phyloP scores from a whole-genome alignment of 2,888 invertebrate species.

The Trypoxylon attenuatum region DNA sequence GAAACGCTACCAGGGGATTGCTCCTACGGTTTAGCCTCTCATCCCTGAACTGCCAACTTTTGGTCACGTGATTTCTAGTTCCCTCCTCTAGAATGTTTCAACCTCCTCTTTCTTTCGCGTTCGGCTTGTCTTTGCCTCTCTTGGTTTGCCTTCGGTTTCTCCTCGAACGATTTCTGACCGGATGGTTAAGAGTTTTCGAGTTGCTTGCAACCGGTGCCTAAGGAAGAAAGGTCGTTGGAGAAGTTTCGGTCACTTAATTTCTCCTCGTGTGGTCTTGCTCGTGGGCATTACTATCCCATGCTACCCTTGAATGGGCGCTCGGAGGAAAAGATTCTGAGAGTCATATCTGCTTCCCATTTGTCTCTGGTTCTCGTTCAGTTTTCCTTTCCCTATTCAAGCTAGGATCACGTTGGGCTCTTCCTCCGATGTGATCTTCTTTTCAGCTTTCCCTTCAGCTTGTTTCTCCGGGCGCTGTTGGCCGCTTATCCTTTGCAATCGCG shows the following conservation, averaged over 20 bases:
- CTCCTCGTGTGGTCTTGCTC: no score
- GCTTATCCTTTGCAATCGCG: conserved; percentile 39
- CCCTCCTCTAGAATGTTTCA: not conserved
- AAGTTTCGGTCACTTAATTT: no score
- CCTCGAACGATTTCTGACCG: not conserved
- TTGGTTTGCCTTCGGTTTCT: no score
- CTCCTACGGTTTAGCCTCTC: not conserved
- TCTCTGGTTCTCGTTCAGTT: conserved; percentile 1
- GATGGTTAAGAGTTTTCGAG: not conserved
- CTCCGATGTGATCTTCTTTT: not conserved
- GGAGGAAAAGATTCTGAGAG: not conserved
- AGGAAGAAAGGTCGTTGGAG: no score
- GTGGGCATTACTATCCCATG: no score
- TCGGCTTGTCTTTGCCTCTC: no score
- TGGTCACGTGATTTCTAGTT: not conserved
- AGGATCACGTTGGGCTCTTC: not conserved
- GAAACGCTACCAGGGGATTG: not conserved
- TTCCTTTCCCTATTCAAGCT: not conserved
- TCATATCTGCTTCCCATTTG: no score
- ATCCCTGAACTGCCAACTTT: not conserved
- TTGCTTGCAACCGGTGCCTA: no score
- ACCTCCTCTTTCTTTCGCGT: not conserved
- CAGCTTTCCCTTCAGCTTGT: not conserved
- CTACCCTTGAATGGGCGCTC: not conserved
- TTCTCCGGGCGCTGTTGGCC: conserved; percentile 16